Evolutionary conservation across 2,888 invertebrate species (phyloP).

Genomic region (Pandemis heparana): DNA sequence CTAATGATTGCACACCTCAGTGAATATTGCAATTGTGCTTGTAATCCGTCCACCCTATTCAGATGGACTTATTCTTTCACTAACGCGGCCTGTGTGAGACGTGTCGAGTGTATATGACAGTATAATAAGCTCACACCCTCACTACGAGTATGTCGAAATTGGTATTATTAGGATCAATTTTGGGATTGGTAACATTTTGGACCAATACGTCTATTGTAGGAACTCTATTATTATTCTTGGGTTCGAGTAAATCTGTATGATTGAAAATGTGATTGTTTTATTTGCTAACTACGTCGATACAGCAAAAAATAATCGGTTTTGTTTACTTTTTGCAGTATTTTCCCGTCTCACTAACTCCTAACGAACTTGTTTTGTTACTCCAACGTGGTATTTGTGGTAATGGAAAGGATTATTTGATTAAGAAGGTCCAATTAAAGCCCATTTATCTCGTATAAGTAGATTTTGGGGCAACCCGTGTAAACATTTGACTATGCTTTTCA

Average conservation of each 20-base stretch:
- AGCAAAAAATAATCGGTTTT: background rate
- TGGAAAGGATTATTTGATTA: constrained; percentile 42
- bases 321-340: constrained; percentile 16
- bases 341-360: constrained; percentile 19
- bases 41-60: constrained; percentile 46
- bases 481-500: constrained; percentile 22
- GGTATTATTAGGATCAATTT: constrained; percentile 70
- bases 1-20: constrained; percentile 43
- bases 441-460: constrained; percentile 38
- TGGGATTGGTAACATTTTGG: constrained; percentile 48
- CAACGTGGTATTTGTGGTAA: constrained; percentile 35
- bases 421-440: constrained; percentile 37
- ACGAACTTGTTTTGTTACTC: constrained; percentile 34
- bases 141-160: constrained; percentile 63
- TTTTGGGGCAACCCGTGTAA: constrained; percentile 26
- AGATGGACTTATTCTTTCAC: constrained; percentile 50
- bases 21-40: constrained; percentile 56
- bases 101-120: constrained; percentile 78
- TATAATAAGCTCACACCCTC: constrained; percentile 80
- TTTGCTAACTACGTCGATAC: background rate
- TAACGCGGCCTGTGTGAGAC: constrained; percentile 60
- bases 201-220: constrained; percentile 19
- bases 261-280: background rate
- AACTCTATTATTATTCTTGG: constrained; percentile 11
- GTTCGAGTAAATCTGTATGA: background rate